A percentile compares a stretch with the other conserved stretches of the same genome.
Conservation (phyloP, 2,113 vertebrate genomes). For the Hydropotes inermis region DNA sequence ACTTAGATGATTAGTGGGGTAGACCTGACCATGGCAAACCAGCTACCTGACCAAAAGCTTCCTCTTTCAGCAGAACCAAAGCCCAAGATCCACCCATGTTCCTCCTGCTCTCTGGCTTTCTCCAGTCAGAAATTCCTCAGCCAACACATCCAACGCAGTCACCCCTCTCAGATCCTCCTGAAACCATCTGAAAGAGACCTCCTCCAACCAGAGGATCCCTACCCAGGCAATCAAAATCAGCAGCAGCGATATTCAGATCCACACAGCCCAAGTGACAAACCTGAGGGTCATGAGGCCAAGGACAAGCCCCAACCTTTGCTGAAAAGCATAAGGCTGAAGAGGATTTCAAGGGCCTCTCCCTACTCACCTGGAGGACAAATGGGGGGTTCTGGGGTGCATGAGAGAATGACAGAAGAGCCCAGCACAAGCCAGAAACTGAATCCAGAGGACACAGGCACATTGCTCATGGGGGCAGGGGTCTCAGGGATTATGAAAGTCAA, state of each 20-base stretch:
- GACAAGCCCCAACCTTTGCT: neutral
- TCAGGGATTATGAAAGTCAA: neutral
- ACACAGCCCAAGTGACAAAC: neutral
- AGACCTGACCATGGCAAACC: neutral
- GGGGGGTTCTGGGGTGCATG: neutral
- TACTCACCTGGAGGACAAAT: neutral
- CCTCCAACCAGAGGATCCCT: neutral
- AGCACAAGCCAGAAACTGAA: neutral
- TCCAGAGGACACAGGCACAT: neutral
- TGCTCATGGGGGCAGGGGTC: neutral
- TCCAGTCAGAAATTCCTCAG: slow-evolving; percentile 54
- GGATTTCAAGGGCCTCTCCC: neutral
- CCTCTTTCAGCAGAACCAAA: slow-evolving; percentile 24
- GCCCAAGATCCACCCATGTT: slow-evolving; percentile 40
- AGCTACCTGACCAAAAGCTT: neutral
- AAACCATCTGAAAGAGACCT: neutral
- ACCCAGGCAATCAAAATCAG: neutral
- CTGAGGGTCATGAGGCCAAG: neutral
- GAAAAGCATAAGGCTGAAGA: neutral
- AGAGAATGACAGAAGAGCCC: neutral
- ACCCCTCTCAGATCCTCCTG: neutral
- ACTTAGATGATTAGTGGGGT: neutral
- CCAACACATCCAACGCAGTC: slow-evolving; percentile 21
- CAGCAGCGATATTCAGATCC: neutral
- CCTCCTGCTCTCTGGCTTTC: slow-evolving; percentile 56